Conservation (phyloP, 2,888 invertebrate genomes). For the Lepidonotus clava region DNA sequence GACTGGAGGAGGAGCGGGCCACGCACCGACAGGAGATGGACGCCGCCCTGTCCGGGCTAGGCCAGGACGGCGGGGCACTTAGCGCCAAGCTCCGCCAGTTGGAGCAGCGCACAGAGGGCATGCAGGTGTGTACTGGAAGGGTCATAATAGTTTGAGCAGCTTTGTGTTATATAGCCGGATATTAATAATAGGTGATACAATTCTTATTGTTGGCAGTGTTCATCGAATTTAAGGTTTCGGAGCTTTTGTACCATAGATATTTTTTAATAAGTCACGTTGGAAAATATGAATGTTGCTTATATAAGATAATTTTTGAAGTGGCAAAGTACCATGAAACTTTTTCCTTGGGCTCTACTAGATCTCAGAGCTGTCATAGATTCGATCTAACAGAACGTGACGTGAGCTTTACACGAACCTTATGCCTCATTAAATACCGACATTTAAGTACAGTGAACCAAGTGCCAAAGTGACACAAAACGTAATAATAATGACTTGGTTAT, state of each 20-base stretch:
- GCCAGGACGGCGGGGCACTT: constrained; percentile 10
- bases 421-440: too few relatives aligned
- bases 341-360: too few relatives aligned
- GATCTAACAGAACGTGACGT: too few relatives aligned
- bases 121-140: constrained; percentile 59
- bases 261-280: too few relatives aligned
- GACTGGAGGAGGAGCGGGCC: constrained; percentile 58
- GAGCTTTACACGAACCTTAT: too few relatives aligned
- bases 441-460: too few relatives aligned
- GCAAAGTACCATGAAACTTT: too few relatives aligned
- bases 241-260: neutral
- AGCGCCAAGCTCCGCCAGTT: constrained; percentile 58
- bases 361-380: too few relatives aligned
- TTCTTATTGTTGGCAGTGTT: neutral
- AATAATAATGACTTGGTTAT: too few relatives aligned
- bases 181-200: neutral
- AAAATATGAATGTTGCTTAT: too few relatives aligned
- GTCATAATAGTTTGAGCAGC: neutral
- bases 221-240: neutral
- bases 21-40: constrained; percentile 52
- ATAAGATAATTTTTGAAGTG: too few relatives aligned
- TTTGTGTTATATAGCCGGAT: neutral
- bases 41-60: constrained; percentile 16
- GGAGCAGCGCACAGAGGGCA: constrained; percentile 62
- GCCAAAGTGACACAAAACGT: too few relatives aligned